Evolutionary conservation across 2,113 vertebrate genomes (phyloP).

Genomic region (Sprattus sprattus): DNA sequence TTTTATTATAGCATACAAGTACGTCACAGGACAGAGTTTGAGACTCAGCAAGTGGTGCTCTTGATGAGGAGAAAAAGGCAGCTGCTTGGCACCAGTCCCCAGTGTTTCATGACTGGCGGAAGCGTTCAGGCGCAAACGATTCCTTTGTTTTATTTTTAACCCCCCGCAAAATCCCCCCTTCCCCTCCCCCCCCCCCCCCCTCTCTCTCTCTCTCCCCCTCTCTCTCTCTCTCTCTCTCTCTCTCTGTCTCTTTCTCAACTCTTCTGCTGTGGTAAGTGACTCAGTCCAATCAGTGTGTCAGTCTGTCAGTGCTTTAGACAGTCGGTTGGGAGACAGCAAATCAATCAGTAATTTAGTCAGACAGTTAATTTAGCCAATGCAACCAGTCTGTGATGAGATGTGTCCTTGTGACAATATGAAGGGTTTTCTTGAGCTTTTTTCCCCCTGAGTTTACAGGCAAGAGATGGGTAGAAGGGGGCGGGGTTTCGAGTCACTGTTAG

Average conservation of each 20-base stretch:
- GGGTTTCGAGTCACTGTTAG: conserved; percentile 19
- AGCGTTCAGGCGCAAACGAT: conserved; percentile 59
- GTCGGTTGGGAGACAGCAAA: not conserved
- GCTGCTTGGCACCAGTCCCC: conserved; percentile 68
- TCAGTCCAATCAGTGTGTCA: conserved; percentile 13
- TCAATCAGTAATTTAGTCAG: conserved; percentile 12
- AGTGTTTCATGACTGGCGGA: conserved; percentile 62
- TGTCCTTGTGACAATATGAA: not conserved
- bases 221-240: not conserved
- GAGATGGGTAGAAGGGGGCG: conserved; percentile 25
- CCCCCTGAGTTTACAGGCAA: not conserved
- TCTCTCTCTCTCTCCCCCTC: not conserved
- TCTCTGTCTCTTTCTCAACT: not conserved
- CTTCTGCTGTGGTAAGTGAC: not conserved
- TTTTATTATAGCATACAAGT: not conserved
- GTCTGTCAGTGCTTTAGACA: conserved; percentile 9
- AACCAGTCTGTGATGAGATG: not conserved
- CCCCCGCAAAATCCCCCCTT: conserved; percentile 20
- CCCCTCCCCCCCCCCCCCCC: not conserved
- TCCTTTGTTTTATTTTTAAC: conserved; percentile 74
- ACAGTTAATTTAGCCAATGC: conserved; percentile 3
- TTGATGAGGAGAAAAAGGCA: conserved; percentile 53
- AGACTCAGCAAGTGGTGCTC: not conserved
- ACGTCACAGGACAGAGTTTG: not conserved
- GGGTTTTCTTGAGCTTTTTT: not conserved